Base-by-base conservation (phyloP, 2,797 vertebrate genomes). In the Cyprinodon diabolis region DNA sequence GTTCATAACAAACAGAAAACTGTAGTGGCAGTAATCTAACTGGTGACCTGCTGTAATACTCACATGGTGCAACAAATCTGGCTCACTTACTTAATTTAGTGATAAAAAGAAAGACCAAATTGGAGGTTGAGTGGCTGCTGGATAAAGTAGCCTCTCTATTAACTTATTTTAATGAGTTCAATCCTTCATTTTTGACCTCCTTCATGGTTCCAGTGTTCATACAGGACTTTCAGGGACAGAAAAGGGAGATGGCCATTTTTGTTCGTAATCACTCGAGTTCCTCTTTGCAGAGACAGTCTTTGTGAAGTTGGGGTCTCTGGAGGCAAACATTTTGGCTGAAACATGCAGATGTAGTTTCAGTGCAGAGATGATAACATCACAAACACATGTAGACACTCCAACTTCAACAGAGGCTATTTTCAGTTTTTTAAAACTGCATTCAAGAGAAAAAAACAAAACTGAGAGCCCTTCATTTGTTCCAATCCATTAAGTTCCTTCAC, bases 111-210 rank as follows among this genome's bases (percentile, higher is more conserved):
- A 88, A 78, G 88, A 66, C 80, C 73, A 65, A 73, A 81, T 35
- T 76, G 82, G 62, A 81, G 82, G 78, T 60, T 60, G 71, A 49
- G 73, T 69, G 67, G 78, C 66, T 81, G 77, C 77, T 72, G 74
- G 67, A 69, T 84, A 71, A 80, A 75, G 40, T 5, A 40, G 37
- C n/a, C 15, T n/a, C 19, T 15, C 80, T 80, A 80, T 70, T 57
- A 45, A 78, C 82, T 81, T 82, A 69, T 81, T 87, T 60, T 65
- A 80, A 83, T 49, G 72, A 82, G 81, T 80, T 84, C 13, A 80
- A 75, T 93, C 93, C 94, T 95, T 95, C 94, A 95, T 93, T 65
- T 72, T 66, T 74, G 76, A 74, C 54, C 80, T 93, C 91, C 91
- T 92, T 92, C 91, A 88, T 90, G 54, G 69, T 90, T 76, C 66